These are phyloP conservation scores for Lepus americanus DNA, from an alignment of 2,113 vertebrate genomes.

Conservation along the genomic window DNA sequence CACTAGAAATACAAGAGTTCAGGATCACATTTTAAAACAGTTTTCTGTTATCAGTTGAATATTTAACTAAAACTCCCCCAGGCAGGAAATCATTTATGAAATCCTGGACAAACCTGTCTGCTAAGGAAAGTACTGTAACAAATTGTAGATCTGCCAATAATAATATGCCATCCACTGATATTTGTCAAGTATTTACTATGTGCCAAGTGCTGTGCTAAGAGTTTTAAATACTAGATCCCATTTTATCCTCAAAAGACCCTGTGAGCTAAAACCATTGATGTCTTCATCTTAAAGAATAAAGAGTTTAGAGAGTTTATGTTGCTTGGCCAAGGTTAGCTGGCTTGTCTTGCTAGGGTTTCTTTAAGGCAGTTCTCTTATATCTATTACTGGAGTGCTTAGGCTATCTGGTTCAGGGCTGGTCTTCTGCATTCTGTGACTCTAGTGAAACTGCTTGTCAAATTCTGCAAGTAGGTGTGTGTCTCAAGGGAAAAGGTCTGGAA, in stretches of 20 bases:
- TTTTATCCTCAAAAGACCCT: neutral
- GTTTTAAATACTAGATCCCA: neutral
- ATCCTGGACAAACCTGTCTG: constrained; percentile 28
- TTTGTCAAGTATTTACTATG: neutral
- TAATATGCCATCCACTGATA: neutral
- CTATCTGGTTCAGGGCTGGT: neutral
- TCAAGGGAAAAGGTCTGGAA: neutral
- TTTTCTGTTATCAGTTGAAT: constrained; percentile 10
- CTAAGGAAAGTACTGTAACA: constrained; percentile 1
- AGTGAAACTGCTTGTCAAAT: neutral
- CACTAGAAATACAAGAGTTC: neutral
- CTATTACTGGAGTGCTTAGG: neutral
- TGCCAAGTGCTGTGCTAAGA: neutral
- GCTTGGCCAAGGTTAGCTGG: neutral
- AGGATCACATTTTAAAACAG: neutral
- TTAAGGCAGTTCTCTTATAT: constrained; percentile 3
- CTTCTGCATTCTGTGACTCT: constrained; percentile 24
- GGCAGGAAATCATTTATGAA: constrained; percentile 22
- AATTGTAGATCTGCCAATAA: neutral
- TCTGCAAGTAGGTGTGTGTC: neutral
- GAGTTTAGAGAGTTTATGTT: neutral
- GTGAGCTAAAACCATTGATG: neutral
- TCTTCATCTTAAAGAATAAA: neutral
- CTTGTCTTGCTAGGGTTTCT: neutral
- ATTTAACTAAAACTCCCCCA: constrained; percentile 24